phyloP scores from a whole-genome alignment of 2,797 vertebrate genomes.

The Siniperca undulata region DNA sequence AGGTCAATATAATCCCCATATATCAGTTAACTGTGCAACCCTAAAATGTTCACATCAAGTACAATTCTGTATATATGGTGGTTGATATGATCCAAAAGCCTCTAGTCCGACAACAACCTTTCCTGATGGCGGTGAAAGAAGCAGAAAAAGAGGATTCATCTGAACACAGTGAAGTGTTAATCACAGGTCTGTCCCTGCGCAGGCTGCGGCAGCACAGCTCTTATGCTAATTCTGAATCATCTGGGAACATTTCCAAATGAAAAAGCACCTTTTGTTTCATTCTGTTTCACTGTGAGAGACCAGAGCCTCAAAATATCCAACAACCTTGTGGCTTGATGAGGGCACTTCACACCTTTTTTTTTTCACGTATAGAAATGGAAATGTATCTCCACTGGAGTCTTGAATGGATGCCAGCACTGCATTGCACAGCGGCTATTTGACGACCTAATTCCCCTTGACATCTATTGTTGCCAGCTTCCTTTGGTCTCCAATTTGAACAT shows the following conservation, averaged over 20 bases:
- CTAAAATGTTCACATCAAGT: not conserved
- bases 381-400: conserved; percentile 59
- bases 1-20: not conserved
- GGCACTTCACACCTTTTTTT: conserved; percentile 64
- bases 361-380: conserved; percentile 79
- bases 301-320: conserved; percentile 56
- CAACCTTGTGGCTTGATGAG: conserved; percentile 67
- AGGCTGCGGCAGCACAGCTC: conserved; percentile 44
- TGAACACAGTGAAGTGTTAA: conserved; percentile 62
- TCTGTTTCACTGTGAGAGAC: conserved; percentile 62
- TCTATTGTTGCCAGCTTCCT: conserved; percentile 70
- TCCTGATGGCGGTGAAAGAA: conserved; percentile 24
- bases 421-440: conserved; percentile 54
- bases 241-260: conserved; percentile 78
- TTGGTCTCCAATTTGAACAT: conserved; percentile 65
- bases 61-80: not conserved
- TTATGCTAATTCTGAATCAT: conserved; percentile 76
- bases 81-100: not conserved
- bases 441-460: conserved; percentile 56
- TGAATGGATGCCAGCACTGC: conserved; percentile 57
- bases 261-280: conserved; percentile 69
- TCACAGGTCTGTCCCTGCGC: conserved; percentile 31
- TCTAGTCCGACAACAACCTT: not conserved
- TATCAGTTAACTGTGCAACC: not conserved
- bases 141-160: conserved; percentile 41